Evolutionary conservation across 2,113 vertebrate genomes (phyloP).

Genomic region (Alces alces): DNA sequence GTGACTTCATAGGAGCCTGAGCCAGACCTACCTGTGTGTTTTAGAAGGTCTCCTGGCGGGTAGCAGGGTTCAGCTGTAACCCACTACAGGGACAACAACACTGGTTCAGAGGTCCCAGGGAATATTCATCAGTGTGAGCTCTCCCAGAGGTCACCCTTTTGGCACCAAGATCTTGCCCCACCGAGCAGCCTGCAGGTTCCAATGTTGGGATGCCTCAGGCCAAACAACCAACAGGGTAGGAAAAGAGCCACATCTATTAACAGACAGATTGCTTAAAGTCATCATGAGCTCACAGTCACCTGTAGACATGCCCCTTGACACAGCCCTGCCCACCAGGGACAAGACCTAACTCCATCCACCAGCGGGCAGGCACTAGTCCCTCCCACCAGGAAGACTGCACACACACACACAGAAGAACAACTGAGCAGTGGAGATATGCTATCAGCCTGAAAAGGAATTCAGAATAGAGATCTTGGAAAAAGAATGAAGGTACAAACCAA

Average conservation of each 20-base stretch:
- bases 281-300: background rate
- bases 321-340: background rate
- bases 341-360: background rate
- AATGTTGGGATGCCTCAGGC: background rate
- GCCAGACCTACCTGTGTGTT: background rate
- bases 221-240: background rate
- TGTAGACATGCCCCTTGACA: background rate
- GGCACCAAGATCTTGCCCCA: background rate
- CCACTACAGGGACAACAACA: background rate
- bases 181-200: background rate
- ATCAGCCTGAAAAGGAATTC: background rate
- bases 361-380: background rate
- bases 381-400: background rate
- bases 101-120: background rate
- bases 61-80: background rate
- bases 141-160: background rate
- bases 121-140: background rate
- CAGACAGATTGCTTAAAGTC: background rate
- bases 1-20: background rate
- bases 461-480: background rate
- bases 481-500: background rate
- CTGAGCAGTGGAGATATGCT: background rate
- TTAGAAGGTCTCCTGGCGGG: background rate
- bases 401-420: background rate
- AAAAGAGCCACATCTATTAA: background rate